Percentiles rank a stretch among this genome's conserved stretches.
Conservation (phyloP, 2,113 vertebrate genomes). For the Oceanodroma tethys region DNA sequence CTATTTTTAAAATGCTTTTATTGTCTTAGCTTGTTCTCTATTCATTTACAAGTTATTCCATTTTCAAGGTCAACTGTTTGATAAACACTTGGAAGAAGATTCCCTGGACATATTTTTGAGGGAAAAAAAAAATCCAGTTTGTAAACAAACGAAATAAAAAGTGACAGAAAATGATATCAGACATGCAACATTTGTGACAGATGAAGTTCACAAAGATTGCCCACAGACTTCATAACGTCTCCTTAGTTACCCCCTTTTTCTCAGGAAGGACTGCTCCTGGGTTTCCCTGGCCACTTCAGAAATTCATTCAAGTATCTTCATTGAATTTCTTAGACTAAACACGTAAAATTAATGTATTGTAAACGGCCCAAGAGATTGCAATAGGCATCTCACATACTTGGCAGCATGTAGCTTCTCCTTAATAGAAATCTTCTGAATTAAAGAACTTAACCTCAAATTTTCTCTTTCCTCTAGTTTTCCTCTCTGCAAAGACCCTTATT, state of each 20-base stretch:
- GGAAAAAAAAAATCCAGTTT: background rate
- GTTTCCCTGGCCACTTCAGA: background rate
- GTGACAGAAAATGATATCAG: constrained; percentile 55
- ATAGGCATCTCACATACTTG: background rate
- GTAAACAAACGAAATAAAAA: constrained; percentile 59
- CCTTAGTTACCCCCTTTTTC: background rate
- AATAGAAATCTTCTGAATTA: background rate
- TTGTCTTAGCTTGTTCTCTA: background rate
- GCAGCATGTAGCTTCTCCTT: background rate
- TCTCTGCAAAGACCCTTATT: background rate
- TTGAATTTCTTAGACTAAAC: constrained; percentile 8
- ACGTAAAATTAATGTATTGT: background rate
- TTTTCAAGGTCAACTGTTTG: constrained; percentile 46
- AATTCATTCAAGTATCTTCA: background rate
- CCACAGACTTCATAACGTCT: constrained; percentile 37
- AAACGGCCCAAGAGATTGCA: background rate
- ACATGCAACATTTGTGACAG: constrained; percentile 51
- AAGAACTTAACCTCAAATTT: background rate
- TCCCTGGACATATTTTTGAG: constrained; percentile 36
- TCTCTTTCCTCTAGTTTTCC: background rate
- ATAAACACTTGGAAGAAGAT: constrained; percentile 35
- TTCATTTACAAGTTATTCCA: background rate
- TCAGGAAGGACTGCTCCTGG: background rate
- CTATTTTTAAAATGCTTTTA: background rate
- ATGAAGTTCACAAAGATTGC: constrained; percentile 43